Base-by-base conservation (phyloP, 2,888 invertebrate genomes). In the Trichopoda pennipes region DNA sequence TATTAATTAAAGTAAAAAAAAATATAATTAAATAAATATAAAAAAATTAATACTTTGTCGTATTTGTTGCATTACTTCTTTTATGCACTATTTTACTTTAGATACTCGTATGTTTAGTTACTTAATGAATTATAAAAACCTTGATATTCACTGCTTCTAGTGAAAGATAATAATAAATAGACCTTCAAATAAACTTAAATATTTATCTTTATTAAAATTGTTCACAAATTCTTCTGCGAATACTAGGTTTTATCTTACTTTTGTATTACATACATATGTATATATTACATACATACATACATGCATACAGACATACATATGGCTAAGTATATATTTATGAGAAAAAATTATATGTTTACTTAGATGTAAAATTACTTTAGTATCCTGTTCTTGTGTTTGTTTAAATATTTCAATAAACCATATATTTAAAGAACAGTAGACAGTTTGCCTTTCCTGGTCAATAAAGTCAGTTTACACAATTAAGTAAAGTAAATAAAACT, bases 121-220 rank as follows among this genome's bases (percentile, higher is more conserved):
- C 28, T 56, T 32, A 73, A 19, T 63, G 68, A 38, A 70, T 61
- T 55, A 21, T 32, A 55, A 61, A 63, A 47, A 44, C 69, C 69
- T 78, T 78, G 72, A 72, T 66, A 78, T 66, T 66, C 44, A 78
- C n/a, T 66, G 49, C 3, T 44, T 21, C 44, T 53, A 53, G 32
- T 44, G n/a, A 47, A 55, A 56, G 42, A 73, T 58, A 64, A 74
- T 70, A 78, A 69, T 74, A 78, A 64, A 78, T 61, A 23, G 81
- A 75, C 78, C 81, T 82, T 82, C 60, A 75, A 61, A 79, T 56
- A 75, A 82, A 79, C 75, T 75, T 72, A 82, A 75, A 82, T 72
- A 75, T 66, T 75, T 77, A 17, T 75, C 38, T 68, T 60, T 72
- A 82, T 72, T 64, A 69, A 64, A 74, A 64, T 60, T 42, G 16